Conservation (phyloP, 2,888 invertebrate species). For the Drosophila paramelanica region DNA sequence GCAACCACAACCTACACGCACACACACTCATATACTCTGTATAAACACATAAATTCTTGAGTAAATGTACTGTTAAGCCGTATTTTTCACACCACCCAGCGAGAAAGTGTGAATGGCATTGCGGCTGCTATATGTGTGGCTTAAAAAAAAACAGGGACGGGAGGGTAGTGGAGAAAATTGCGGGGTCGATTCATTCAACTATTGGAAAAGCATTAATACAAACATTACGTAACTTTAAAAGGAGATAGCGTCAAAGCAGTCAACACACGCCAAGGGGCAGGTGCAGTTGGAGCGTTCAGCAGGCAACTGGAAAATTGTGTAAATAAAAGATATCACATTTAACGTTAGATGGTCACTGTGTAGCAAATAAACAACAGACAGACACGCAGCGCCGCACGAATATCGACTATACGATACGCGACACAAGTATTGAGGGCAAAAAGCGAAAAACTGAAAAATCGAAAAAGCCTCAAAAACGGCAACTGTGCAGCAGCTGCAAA, state of each 20-base stretch:
- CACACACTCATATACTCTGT: slow-evolving; percentile 36
- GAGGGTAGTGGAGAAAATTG: background rate
- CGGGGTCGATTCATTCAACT: slow-evolving; percentile 17
- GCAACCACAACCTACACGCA: slow-evolving; percentile 8
- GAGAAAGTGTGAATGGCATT: slow-evolving; percentile 62
- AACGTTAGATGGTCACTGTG: slow-evolving; percentile 38
- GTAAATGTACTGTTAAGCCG: slow-evolving; percentile 79
- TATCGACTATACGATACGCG: slow-evolving; percentile 68
- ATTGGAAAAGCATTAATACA: slow-evolving; percentile 48
- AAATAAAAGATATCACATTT: slow-evolving; percentile 74
- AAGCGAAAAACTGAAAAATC: slow-evolving; percentile 13
- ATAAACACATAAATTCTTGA: slow-evolving; percentile 76
- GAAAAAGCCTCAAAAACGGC: slow-evolving; percentile 13
- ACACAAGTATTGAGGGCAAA: slow-evolving; percentile 24
- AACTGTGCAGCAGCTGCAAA: slow-evolving; percentile 19
- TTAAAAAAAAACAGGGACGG: background rate
- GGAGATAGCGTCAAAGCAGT: slow-evolving; percentile 4
- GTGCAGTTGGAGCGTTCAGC: background rate
- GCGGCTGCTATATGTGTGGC: slow-evolving; percentile 19
- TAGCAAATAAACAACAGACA: slow-evolving; percentile 66
- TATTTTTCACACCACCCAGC: slow-evolving; percentile 63
- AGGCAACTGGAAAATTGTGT: slow-evolving; percentile 54
- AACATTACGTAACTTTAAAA: slow-evolving; percentile 57
- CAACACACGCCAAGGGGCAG: background rate
- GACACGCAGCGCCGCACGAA: slow-evolving; percentile 49